Evolutionary conservation across 2,113 vertebrate genomes (phyloP), one percentile per base, ranked within the genome.

Genomic region (Condylura cristata): DNA sequence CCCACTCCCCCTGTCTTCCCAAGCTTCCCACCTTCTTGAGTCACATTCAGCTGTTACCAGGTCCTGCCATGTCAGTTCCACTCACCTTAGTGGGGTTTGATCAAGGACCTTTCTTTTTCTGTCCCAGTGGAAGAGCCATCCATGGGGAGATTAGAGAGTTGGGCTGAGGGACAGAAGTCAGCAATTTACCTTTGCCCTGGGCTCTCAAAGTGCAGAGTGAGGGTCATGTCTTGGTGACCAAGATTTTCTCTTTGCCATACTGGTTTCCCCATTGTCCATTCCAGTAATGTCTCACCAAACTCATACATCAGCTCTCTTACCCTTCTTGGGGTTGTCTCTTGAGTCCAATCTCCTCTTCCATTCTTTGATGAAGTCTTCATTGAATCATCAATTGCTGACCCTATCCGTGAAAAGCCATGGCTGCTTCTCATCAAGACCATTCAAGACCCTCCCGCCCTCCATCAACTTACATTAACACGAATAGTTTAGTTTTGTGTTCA

Each of bases 1-100:
- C 30, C 9, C 0, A 1, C 10, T 6, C n/a, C 39, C 10, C 24
- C 63, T 6, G 13, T 16, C 32, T 14, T 32, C 28, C 63, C 16
- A 5, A n/a, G 32, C n/a, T 65, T 65, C 30, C n/a, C n/a, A 66
- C 16, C n/a, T 66, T 66, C n/a, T 66, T 32, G 0, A 0, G 0
- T 44, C 41, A 14, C 53, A 24, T 20, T 76, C 34, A 0, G 30
- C 72, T n/a, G 0, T 1, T 30, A 3, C 74, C 65, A 32, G 37
- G 26, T 53, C 44, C 34, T 37, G 2, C 18, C 46, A 65, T 32
- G 37, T 61, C 51, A 18, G 46, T 66, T 44, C 48, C 28, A 12
- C 60, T 66, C 78, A 37, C 16, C 32, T 76, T 3, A 1, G 22
- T 5, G 76, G 28, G 14, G 2, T 30, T 8, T 41, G 41, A 6